Base-by-base conservation (phyloP, 1,140 invertebrate genomes). In the Drosophila ficusphila region DNA sequence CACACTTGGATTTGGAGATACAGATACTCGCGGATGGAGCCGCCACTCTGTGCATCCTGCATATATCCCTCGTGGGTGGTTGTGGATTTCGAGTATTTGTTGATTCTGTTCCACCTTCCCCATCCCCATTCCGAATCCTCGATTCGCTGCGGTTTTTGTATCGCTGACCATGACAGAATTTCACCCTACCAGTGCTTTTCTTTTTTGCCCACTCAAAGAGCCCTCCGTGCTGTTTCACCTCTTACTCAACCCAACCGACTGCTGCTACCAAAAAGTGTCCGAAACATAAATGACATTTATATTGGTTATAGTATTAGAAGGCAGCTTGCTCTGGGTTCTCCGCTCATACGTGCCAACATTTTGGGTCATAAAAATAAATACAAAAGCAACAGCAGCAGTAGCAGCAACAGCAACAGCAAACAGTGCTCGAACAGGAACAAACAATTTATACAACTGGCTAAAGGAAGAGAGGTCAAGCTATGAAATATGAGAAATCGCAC, bases 231-330 rank as follows among this genome's bases (percentile, higher is more conserved):
- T n/a, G 21, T 7, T 14, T 14, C 16, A 12, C 19, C 34, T 27
- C 14, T 5, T 12, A 7, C 7, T 27, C 3, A n/a, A 27, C 14
- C 14, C 18, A 18, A 25, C 36, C 23, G 19, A 18, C 48, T 42
- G 29, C 38, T 8, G 48, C 53, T 46, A 52, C 57, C 54, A 61
- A 41, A 72, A 85, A 69, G 67, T 85, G 79, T 79, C 76, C 76
- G 58, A 74, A 72, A 85, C 79, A 86, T 85, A 85, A 85, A 85
- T 85, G 79, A 85, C 79, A 85, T 85, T 85, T 85, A 86, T 85
- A 85, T 85, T 85, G 79, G 79, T 76, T 79, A 79, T 79, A 64
- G 81, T 85, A 79, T 85, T 85, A 76, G 76, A 85, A 65, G 67
- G 64, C 64, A 64, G 42, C 36, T 57, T 52, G 41, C 56, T 51